These are phyloP conservation scores for Patiria pectinifera DNA, from an alignment of 53 echinoderm and acorn worm species.

Conservation along the genomic window DNA sequence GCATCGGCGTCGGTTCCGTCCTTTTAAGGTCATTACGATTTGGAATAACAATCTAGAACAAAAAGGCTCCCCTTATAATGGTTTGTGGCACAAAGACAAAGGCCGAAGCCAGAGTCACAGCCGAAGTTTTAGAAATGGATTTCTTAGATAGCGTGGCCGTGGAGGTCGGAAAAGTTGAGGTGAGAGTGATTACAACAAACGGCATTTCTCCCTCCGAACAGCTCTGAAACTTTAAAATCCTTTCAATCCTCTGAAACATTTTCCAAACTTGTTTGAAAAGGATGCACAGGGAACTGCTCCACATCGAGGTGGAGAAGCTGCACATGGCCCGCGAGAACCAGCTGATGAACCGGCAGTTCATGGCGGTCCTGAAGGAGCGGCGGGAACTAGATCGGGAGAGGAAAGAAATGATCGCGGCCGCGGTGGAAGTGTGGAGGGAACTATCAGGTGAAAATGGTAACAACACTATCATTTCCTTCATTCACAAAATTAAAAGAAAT, in stretches of 20 bases:
- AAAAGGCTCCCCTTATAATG: no score
- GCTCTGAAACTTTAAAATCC: not conserved
- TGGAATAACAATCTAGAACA: no score
- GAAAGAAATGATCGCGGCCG: slow-evolving; percentile 42
- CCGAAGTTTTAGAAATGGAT: no score
- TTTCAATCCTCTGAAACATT: not conserved
- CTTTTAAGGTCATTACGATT: no score
- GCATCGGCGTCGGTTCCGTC: no score
- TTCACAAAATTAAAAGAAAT: not conserved
- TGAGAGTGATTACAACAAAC: not conserved
- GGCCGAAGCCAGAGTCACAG: no score
- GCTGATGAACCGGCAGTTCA: slow-evolving; percentile 73
- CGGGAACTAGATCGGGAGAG: slow-evolving; percentile 46
- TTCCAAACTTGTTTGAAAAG: not conserved
- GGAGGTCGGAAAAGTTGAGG: no score
- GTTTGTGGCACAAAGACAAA: no score
- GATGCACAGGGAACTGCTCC: slow-evolving; percentile 41
- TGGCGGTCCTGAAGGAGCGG: slow-evolving; percentile 71
- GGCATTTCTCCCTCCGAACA: not conserved
- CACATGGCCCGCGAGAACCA: slow-evolving; percentile 66
- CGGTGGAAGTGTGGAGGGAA: slow-evolving; percentile 35
- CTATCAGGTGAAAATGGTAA: slow-evolving; percentile 14
- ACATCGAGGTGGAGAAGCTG: slow-evolving; percentile 68
- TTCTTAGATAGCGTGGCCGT: no score
- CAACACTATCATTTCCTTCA: no score